Evolutionary conservation across 2,797 vertebrate species (phyloP).

Genomic region (Ceyx erithaca): DNA sequence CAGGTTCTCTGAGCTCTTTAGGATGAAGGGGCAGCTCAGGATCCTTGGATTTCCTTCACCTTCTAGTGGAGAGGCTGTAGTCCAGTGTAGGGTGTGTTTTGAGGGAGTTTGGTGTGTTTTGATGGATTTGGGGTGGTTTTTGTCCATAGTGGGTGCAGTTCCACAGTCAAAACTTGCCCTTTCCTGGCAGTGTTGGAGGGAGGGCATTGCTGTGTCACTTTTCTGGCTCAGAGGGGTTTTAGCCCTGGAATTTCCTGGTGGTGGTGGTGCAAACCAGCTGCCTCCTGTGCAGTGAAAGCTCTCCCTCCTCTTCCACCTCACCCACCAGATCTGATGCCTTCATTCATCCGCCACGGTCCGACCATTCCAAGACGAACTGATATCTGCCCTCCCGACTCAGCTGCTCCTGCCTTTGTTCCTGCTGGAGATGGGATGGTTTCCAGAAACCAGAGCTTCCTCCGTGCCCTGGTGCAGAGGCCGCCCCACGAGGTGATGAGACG

Average conservation of each 20-base stretch:
- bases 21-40: neutral
- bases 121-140: neutral
- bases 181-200: neutral
- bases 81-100: neutral
- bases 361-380: slow-evolving; percentile 94
- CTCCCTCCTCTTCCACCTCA: neutral
- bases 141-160: neutral
- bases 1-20: neutral
- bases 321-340: slow-evolving; percentile 93
- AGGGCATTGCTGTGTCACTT: rapidly evolving
- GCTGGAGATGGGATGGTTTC: slow-evolving; percentile 83
- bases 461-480: slow-evolving; percentile 84
- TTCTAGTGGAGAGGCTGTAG: neutral
- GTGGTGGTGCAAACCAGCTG: rapidly evolving
- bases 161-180: neutral
- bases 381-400: slow-evolving; percentile 85
- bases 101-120: neutral
- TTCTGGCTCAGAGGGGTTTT: neutral
- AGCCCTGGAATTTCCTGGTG: rapidly evolving
- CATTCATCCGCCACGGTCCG: slow-evolving; percentile 96
- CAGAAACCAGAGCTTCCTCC: slow-evolving; percentile 91
- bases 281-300: neutral
- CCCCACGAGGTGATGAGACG: slow-evolving; percentile 90
- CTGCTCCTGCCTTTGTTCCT: slow-evolving; percentile 47
- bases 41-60: neutral